phyloP scores from a whole-genome alignment of 1,140 invertebrate species.

The Megathymus violae region DNA sequence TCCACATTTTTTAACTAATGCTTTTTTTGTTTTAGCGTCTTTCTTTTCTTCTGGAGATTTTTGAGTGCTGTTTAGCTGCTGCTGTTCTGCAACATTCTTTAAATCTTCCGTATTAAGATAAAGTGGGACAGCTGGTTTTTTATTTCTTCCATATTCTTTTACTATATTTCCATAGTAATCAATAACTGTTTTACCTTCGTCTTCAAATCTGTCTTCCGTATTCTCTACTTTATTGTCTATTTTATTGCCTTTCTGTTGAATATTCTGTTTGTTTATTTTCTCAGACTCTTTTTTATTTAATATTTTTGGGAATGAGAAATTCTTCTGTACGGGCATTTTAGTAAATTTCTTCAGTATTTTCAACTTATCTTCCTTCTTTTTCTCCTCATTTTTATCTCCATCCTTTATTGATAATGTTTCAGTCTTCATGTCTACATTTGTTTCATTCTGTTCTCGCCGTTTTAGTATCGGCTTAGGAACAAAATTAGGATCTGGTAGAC shows the following conservation, averaged over 20 bases:
- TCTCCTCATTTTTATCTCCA: slow-evolving; percentile 54
- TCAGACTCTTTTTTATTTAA: slow-evolving; percentile 69
- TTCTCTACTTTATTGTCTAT: slow-evolving; percentile 53
- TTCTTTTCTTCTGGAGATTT: slow-evolving; percentile 45
- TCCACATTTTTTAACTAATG: slow-evolving; percentile 39
- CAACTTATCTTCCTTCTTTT: slow-evolving; percentile 76
- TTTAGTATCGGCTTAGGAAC: slow-evolving; percentile 91
- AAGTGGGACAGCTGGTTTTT: slow-evolving; percentile 82
- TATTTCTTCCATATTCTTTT: slow-evolving; percentile 85
- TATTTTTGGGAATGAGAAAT: slow-evolving; percentile 71
- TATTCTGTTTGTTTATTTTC: slow-evolving; percentile 45
- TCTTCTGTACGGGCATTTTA: slow-evolving; percentile 77
- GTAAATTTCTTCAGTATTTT: slow-evolving; percentile 79
- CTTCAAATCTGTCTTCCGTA: slow-evolving; percentile 73
- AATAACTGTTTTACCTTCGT: slow-evolving; percentile 88
- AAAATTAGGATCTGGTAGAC: slow-evolving; percentile 86
- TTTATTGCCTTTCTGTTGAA: slow-evolving; percentile 46
- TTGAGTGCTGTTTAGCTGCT: slow-evolving; percentile 46
- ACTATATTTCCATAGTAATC: slow-evolving; percentile 93
- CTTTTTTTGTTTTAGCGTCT: slow-evolving; percentile 40
- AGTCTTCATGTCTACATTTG: slow-evolving; percentile 40
- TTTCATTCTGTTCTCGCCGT: slow-evolving; percentile 61
- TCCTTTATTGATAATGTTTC: slow-evolving; percentile 43
- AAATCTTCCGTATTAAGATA: slow-evolving; percentile 87
- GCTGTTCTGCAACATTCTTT: slow-evolving; percentile 84